Evolutionary conservation across 2,888 invertebrate genomes (phyloP).

Genomic region (Mythimna lalbum): DNA sequence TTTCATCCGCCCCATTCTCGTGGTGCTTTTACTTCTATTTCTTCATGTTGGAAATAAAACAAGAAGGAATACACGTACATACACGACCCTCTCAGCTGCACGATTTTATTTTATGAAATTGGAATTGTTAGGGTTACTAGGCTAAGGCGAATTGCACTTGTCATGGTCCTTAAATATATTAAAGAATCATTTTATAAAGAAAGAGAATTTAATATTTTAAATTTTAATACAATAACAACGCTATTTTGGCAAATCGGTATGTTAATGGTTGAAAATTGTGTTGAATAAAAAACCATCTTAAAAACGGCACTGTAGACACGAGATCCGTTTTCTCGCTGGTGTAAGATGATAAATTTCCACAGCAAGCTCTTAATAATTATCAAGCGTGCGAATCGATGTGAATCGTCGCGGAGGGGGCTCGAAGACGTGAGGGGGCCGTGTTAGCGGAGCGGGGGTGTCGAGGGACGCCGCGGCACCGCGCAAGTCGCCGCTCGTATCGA

Average conservation of each 20-base stretch:
- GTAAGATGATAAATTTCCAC: constrained; percentile 69
- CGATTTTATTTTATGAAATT: constrained; percentile 10
- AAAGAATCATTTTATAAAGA: neutral
- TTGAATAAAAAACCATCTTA: constrained; percentile 4
- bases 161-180: neutral
- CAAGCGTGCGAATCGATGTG: constrained; percentile 86
- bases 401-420: constrained; percentile 77
- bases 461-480: constrained; percentile 83
- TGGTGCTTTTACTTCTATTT: neutral
- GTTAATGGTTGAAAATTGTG: neutral
- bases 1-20: neutral
- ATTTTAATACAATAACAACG: neutral
- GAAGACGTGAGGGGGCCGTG: constrained; percentile 74
- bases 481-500: constrained; percentile 89
- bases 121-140: neutral
- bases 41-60: constrained; percentile 3
- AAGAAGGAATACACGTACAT: constrained; percentile 1
- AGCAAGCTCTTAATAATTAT: constrained; percentile 78
- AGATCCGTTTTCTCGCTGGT: constrained; percentile 59
- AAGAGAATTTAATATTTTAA: neutral
- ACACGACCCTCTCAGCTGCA: neutral
- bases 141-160: neutral
- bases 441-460: constrained; percentile 73
- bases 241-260: neutral
- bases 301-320: neutral